Evolutionary conservation across 2,888 invertebrate genomes (phyloP), one percentile per base, ranked within the genome.

Genomic region (Coremacera marginata): DNA sequence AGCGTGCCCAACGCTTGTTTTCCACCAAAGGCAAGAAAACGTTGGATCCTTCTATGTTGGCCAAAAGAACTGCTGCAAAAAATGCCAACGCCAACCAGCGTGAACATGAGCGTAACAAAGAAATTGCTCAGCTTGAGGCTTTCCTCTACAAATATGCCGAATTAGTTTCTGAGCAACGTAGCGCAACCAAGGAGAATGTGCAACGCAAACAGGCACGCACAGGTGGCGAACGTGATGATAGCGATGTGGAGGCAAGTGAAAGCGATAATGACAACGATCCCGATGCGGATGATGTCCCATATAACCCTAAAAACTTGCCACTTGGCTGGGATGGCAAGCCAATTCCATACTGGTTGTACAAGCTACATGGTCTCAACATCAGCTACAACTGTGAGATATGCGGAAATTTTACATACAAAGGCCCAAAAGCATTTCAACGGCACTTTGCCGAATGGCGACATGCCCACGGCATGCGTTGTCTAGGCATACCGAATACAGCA

Each of bases 301-400:
- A 99, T 89, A 99, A 99, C 91, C 99, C 99, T 0, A 99, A 99
- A 90, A 99, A 99, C 90, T 90, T 99, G 76, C 99, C 99, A 0
- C 93, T 99, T 0, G 99, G 99, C 0, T 99, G 98, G 98, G 99
- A 99, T 90, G 98, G 98, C 75, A 99, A 98, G 88, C 94, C 94
- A 0, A 94, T 94, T 81, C 98, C 99, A 0, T 99, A 99, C 90
- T 99, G 99, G 99, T 90, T 99, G 75, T 99, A 99, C 91, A 99
- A 99, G 89, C 91, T 99, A 7, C 99, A 99, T 87, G 99, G 99
- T 0, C 91, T 99, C 11, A 99, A 99, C 89, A 98, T 99, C 80
- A 98, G 97, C 88, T 99, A 99, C 89, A 97, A 96, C 78, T 99
- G 99, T 89, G 99, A 99, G 90, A 99, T 99, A 82, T 99, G 99